Base-by-base conservation (phyloP, 2,888 invertebrate species). In the Ichneumon xanthorius region DNA sequence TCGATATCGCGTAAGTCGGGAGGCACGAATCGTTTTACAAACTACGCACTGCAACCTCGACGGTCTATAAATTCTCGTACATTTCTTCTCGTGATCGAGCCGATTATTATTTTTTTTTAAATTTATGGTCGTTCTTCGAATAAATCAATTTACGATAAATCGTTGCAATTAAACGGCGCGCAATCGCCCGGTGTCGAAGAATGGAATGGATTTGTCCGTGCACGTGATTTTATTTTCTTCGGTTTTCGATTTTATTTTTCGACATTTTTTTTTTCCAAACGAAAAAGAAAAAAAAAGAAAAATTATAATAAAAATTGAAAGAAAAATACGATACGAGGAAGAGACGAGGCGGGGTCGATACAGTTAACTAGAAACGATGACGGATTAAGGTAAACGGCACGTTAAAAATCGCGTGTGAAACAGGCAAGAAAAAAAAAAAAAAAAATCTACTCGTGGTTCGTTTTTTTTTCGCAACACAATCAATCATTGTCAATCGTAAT, bases 161-260 rank as follows among this genome's bases (percentile, higher is more conserved):
- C 26, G 26, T 14, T 26, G n/a, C 26, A 30, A 22, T 58, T 14
- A 11, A 58, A 26, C 26, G 58, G 22, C 30, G 30, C 30, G 58
- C 26, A 37, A 9, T 63, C 48, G 75, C 19, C 50, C 14, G 40
- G 75, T 77, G 84, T 61, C 80, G 84, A 88, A 85, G 70, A 85
- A 86, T 87, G 89, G 89, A 89, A 89, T 89, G 89, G 61, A 86
- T 87, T 82, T 83, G 85, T 87, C 86, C 87, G 40, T 76, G 75
- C 75, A 77, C 61, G 61, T 65, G 81, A 53, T 88, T 82, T 88
- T 82, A 80, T 72, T 63, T 77, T 75, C 37, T 61, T n/a, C 6
- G 40, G 11, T 40, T 71, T 40, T 22, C 16, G 0, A 61, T 37
- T 61, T 11, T n/a, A 30, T 11, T 2, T 19, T 65, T 76, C 33